Conservation (phyloP, 2,888 invertebrate genomes). For the Drosophila dives region DNA sequence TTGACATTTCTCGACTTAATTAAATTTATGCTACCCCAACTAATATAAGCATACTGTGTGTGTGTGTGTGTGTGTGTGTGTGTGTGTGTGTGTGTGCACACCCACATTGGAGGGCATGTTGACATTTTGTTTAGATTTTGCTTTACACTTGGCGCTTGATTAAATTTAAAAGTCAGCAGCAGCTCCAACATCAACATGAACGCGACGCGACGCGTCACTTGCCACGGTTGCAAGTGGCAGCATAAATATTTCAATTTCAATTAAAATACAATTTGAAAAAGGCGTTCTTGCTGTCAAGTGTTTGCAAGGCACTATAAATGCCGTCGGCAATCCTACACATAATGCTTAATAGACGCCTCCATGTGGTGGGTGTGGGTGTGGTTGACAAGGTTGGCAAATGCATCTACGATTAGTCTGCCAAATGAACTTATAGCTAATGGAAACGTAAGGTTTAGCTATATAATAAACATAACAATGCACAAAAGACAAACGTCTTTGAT, state of each 20-base stretch:
- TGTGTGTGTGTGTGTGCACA: not conserved
- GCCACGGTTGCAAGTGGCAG: constrained; percentile 37
- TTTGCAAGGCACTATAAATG: constrained; percentile 27
- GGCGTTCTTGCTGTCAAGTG: constrained; percentile 38
- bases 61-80: no score
- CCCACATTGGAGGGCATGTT: constrained; percentile 21
- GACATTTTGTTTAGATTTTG: constrained; percentile 69
- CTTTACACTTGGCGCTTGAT: constrained; percentile 70
- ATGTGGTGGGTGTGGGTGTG: not conserved
- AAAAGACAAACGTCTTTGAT: not conserved
- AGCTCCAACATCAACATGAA: constrained; percentile 23
- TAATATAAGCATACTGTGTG: constrained; percentile 35
- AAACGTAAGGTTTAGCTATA: not conserved
- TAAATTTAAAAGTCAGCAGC: constrained; percentile 61
- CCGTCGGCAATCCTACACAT: constrained; percentile 1
- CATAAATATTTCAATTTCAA: constrained; percentile 75
- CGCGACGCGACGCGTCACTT: constrained; percentile 20
- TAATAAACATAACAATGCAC: not conserved
- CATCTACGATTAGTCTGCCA: not conserved
- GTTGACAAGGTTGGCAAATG: not conserved
- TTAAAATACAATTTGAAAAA: constrained; percentile 58
- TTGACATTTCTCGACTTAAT: constrained; percentile 79
- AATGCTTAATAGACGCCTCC: not conserved
- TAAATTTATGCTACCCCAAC: constrained; percentile 70
- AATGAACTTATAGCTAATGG: not conserved